Conservation (phyloP, 1,140 invertebrate genomes). For the Leptinotarsa defecta region DNA sequence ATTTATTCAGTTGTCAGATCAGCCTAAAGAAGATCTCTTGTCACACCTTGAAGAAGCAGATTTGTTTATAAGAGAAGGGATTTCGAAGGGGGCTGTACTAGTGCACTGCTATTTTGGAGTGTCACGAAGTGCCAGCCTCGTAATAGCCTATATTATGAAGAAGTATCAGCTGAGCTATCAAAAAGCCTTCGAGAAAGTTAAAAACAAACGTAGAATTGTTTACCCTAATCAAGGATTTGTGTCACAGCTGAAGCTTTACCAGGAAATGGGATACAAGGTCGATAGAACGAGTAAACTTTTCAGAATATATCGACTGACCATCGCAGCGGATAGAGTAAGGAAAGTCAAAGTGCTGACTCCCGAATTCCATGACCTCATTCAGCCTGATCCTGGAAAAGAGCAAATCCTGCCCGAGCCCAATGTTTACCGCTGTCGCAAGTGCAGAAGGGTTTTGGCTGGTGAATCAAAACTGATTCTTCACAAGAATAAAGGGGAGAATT, state of each 20-base stretch:
- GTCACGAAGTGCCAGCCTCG: slow-evolving; percentile 81
- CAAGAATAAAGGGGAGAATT: slow-evolving; percentile 58
- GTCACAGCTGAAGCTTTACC: slow-evolving; percentile 76
- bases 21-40: slow-evolving; percentile 81
- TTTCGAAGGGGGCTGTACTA: slow-evolving; percentile 65
- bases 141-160: slow-evolving; percentile 85
- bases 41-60: slow-evolving; percentile 75
- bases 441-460: slow-evolving; percentile 76
- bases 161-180: slow-evolving; percentile 73
- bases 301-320: slow-evolving; percentile 75
- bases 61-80: slow-evolving; percentile 71
- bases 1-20: slow-evolving; percentile 81
- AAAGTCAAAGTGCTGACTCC: slow-evolving; percentile 84
- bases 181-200: slow-evolving; percentile 67
- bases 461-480: slow-evolving; percentile 79
- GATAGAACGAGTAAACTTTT: slow-evolving; percentile 74
- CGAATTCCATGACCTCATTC: slow-evolving; percentile 74
- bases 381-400: slow-evolving; percentile 77
- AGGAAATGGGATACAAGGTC: slow-evolving; percentile 74
- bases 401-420: slow-evolving; percentile 78
- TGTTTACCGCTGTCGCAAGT: slow-evolving; percentile 80
- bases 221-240: slow-evolving; percentile 64
- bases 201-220: slow-evolving; percentile 44
- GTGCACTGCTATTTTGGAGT: slow-evolving; percentile 87
- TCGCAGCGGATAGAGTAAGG: slow-evolving; percentile 79